Evolutionary conservation across 2,113 vertebrate genomes (phyloP).

Genomic region (Esox niger): DNA sequence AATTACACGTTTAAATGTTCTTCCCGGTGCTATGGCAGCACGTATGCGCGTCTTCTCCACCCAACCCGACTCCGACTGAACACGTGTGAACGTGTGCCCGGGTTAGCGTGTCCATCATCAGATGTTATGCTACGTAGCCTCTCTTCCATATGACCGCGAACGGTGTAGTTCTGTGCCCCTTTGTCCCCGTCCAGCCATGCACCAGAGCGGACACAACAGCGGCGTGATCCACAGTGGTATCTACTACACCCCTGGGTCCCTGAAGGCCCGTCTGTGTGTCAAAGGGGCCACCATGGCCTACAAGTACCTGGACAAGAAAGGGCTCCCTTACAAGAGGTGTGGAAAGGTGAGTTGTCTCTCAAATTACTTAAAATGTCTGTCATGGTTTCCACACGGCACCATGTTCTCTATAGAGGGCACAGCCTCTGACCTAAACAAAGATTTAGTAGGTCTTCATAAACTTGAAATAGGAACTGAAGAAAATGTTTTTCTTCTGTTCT

Average conservation of each 20-base stretch:
- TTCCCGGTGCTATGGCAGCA: no score
- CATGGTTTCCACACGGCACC: no score
- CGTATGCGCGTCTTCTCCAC: no score
- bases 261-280: conserved; percentile 93
- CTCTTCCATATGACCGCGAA: background rate
- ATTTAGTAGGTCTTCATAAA: no score
- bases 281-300: conserved; percentile 86
- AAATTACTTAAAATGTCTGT: background rate
- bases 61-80: no score
- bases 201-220: conserved; percentile 96
- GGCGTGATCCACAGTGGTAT: conserved; percentile 98
- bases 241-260: conserved; percentile 93
- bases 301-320: conserved; percentile 87
- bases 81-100: no score
- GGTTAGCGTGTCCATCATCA: no score
- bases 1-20: no score
- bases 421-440: no score
- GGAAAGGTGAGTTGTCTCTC: conserved; percentile 78
- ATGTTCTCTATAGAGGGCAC: no score
- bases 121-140: background rate
- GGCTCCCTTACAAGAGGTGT: conserved; percentile 87
- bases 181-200: conserved; percentile 69
- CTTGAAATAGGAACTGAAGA: background rate
- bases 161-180: no score
- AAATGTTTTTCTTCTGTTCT: no score